A percentile compares a stretch with the other conserved stretches of the same genome.
Conservation (phyloP, 2,113 vertebrate species). For the Athene noctua region DNA sequence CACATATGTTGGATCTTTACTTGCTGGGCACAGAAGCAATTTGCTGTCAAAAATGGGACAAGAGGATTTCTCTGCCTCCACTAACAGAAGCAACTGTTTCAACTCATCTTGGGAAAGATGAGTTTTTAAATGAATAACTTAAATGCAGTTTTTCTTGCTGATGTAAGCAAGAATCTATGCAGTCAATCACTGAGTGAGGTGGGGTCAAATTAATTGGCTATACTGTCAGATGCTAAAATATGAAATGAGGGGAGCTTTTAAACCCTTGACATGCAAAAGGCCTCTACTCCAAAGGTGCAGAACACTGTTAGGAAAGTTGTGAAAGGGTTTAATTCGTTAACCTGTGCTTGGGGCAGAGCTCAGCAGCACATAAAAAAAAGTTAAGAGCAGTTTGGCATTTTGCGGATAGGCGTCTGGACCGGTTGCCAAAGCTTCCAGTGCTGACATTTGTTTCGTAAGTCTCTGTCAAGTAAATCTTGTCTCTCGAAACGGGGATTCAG, state of each 20-base stretch:
- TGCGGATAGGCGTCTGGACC: background rate
- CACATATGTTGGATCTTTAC: background rate
- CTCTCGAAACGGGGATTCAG: background rate
- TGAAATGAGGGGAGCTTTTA: background rate
- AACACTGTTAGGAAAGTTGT: background rate
- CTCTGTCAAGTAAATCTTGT: background rate
- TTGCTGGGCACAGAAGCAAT: background rate
- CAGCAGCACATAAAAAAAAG: background rate
- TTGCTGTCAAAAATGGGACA: background rate
- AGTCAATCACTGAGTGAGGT: background rate
- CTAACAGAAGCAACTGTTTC: background rate
- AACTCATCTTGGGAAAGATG: background rate
- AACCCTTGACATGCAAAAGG: background rate
- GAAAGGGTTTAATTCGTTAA: background rate
- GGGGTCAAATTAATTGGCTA: background rate
- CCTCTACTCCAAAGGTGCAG: background rate
- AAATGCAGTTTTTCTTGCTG: background rate
- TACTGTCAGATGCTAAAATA: conserved; percentile 9
- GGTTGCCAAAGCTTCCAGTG: background rate
- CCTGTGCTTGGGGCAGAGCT: background rate
- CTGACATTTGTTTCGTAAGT: background rate
- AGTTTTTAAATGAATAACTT: background rate
- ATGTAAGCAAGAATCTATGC: background rate
- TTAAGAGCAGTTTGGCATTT: background rate
- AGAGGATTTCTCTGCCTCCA: background rate